phyloP scores from a whole-genome alignment of 2,888 invertebrate genomes.

The Apamea anceps region DNA sequence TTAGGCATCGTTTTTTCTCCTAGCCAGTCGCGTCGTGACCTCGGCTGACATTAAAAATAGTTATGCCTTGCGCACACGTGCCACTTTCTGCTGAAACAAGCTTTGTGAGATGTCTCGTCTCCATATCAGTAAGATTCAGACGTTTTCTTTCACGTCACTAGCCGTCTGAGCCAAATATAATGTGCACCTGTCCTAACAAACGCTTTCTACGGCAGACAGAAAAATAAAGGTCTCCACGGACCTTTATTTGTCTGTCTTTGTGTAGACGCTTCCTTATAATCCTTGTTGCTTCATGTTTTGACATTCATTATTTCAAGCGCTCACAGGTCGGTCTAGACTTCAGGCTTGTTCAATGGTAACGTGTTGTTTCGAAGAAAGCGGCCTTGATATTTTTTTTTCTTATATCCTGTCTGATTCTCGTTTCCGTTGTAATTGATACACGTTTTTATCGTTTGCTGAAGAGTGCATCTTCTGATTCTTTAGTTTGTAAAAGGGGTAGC shows the following conservation, averaged over 20 bases:
- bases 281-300: slow-evolving; percentile 49
- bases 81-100: slow-evolving; percentile 69
- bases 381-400: slow-evolving; percentile 32
- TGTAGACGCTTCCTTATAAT: slow-evolving; percentile 51
- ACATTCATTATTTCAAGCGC: slow-evolving; percentile 58
- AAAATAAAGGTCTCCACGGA: slow-evolving; percentile 60
- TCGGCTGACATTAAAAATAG: slow-evolving; percentile 86
- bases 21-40: slow-evolving; percentile 84
- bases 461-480: neutral
- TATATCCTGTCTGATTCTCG: slow-evolving; percentile 16
- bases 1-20: slow-evolving; percentile 83
- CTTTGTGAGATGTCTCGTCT: slow-evolving; percentile 57
- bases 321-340: slow-evolving; percentile 40
- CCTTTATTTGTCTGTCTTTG: no score
- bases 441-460: neutral
- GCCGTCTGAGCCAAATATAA: slow-evolving; percentile 52
- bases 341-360: slow-evolving; percentile 38
- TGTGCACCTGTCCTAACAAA: slow-evolving; percentile 61
- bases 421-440: slow-evolving; percentile 1
- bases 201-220: slow-evolving; percentile 46
- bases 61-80: slow-evolving; percentile 82
- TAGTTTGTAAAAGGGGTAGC: neutral
- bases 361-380: slow-evolving; percentile 35
- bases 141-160: slow-evolving; percentile 39
- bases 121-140: slow-evolving; percentile 57